These are phyloP conservation scores for Ophion slaviceki DNA, from an alignment of 2,888 invertebrate species.

Conservation along the genomic window DNA sequence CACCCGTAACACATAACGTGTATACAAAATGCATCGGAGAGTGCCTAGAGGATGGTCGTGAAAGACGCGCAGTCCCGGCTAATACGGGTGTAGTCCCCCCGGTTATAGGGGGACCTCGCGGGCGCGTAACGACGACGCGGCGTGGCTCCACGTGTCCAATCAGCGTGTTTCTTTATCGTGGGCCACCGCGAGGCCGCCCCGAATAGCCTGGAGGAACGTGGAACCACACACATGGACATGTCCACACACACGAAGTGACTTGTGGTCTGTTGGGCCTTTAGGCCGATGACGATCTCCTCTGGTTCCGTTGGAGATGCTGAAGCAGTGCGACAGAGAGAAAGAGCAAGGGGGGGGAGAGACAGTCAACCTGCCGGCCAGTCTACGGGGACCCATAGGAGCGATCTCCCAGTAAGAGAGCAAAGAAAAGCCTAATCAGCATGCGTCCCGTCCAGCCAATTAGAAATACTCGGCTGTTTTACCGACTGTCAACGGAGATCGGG, in stretches of 20 bases:
- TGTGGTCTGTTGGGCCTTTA: slow-evolving; percentile 8
- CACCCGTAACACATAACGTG: neutral
- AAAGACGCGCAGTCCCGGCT: slow-evolving; percentile 62
- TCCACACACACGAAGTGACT: slow-evolving; percentile 4
- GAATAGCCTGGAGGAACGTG: slow-evolving; percentile 39
- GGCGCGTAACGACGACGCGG: slow-evolving; percentile 73
- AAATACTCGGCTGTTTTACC: slow-evolving; percentile 83
- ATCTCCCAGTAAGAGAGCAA: slow-evolving; percentile 71
- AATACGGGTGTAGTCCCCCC: slow-evolving; percentile 59
- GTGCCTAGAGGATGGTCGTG: slow-evolving; percentile 24
- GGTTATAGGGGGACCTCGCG: slow-evolving; percentile 57
- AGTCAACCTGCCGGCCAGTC: slow-evolving; percentile 42
- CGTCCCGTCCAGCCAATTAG: slow-evolving; percentile 82
- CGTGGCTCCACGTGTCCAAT: slow-evolving; percentile 80
- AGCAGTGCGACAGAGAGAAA: neutral
- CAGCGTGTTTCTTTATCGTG: slow-evolving; percentile 79
- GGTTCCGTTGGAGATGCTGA: slow-evolving; percentile 14
- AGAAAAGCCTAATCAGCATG: slow-evolving; percentile 83
- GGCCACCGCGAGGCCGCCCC: slow-evolving; percentile 75
- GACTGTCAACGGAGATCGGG: slow-evolving; percentile 81
- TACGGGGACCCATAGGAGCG: slow-evolving; percentile 45
- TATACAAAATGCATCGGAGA: slow-evolving; percentile 55
- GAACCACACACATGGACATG: slow-evolving; percentile 10
- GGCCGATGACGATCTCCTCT: slow-evolving; percentile 35
- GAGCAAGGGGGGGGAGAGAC: neutral